Conservation (phyloP, 1,140 invertebrate genomes). For the Pogonus chalceus region DNA sequence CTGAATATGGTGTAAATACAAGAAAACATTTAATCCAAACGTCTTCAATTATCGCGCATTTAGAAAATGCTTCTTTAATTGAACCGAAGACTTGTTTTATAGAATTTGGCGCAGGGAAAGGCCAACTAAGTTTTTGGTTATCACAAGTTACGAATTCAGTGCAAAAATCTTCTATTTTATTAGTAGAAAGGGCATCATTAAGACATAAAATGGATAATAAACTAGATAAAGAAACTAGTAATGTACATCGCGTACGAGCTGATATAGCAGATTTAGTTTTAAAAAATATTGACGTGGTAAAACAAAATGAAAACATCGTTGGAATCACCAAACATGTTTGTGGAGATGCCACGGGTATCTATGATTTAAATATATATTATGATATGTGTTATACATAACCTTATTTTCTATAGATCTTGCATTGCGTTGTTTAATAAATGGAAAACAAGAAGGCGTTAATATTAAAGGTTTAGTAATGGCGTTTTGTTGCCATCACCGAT, state of each 20-base stretch:
- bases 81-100: conserved; percentile 55
- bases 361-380: conserved; percentile 7
- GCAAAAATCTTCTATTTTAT: conserved; percentile 46
- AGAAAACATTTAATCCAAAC: conserved; percentile 62
- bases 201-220: conserved; percentile 74
- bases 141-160: conserved; percentile 44
- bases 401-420: conserved; percentile 50
- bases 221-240: conserved; percentile 39
- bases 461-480: conserved; percentile 60
- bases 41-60: conserved; percentile 53
- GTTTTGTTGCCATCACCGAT: conserved; percentile 81
- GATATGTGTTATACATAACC: conserved; percentile 7
- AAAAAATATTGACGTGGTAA: conserved; percentile 43
- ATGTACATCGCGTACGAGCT: conserved; percentile 51
- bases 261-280: conserved; percentile 65
- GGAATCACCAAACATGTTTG: conserved; percentile 80
- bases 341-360: conserved; percentile 65
- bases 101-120: conserved; percentile 84
- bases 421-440: conserved; percentile 50
- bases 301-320: conserved; percentile 42
- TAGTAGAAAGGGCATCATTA: conserved; percentile 66
- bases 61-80: conserved; percentile 46
- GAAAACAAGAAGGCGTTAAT: conserved; percentile 26
- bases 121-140: conserved; percentile 64
- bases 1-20: conserved; percentile 49